Base-by-base conservation (phyloP, 2,113 vertebrate species). In the Thalassoma bifasciatum region DNA sequence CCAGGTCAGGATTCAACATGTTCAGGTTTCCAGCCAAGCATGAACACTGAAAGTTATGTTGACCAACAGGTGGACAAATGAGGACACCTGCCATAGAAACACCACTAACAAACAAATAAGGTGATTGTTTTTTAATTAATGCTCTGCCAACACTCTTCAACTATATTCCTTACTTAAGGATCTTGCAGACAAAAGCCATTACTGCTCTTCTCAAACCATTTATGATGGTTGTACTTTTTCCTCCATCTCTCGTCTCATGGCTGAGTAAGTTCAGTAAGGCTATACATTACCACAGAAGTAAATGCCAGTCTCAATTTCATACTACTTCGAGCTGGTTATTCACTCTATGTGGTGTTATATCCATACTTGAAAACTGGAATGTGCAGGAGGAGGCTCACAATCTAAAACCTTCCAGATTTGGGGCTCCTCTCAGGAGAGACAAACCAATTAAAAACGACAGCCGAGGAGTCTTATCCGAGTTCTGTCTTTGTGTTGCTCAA, bases 371-470 rank as follows among this genome's bases (percentile, higher is more conserved):
- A 62, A 67, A 65, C n/a, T 6, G 70, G 17, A 46, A 61, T 22
- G 49, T 68, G 77, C 34, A 67, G 59, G 70, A 67, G 44, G 67
- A 77, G 64, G 49, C 83, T 85, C 23, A 49, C 78, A 42, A 75
- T 79, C 70, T 79, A 44, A 91, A 90, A 88, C 83, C 84, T 81
- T 77, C 67, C 36, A 57, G 80, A 91, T 91, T 88, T 88, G 71
- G 89, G 86, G 71, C 88, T 91, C 68, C 74, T 93, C 91, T 89
- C 92, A 79, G 64, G 91, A 91, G 92, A 92, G 81, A 91, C 85
- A 86, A 93, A 91, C 88, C 92, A 94, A 93, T 93, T 92, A 93
- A 84, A 90, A 88, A 78, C 8, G 67, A 86, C 79, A 87, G 75
- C 64, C 24, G 34, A 81, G 26, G 30, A 84, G 85, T 74, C 81